Percentiles rank a stretch among this genome's conserved stretches.
phyloP scores from a whole-genome alignment of 2,113 vertebrate genomes.

The Haemorhous mexicanus region DNA sequence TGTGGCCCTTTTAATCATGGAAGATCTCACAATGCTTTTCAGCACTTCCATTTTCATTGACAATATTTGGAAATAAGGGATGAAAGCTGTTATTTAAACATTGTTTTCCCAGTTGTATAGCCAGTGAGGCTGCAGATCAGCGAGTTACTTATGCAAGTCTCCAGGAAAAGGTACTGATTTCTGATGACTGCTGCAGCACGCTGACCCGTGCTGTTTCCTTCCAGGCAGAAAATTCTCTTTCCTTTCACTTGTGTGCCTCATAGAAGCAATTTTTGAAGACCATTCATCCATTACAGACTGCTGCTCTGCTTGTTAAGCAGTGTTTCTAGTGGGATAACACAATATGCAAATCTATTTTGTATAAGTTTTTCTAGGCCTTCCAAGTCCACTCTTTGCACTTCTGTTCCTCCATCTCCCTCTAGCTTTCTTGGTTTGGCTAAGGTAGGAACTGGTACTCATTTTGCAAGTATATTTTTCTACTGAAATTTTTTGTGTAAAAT shows the following conservation, averaged over 20 bases:
- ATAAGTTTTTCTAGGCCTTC: neutral
- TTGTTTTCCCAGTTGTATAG: neutral
- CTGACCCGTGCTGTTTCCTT: neutral
- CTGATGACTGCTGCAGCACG: neutral
- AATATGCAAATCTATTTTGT: neutral
- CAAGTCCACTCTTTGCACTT: neutral
- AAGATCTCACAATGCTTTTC: neutral
- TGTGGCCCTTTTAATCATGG: neutral
- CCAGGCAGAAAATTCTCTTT: slow-evolving; percentile 30
- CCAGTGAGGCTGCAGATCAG: neutral
- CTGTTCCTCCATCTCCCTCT: neutral
- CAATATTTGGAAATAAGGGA: neutral
- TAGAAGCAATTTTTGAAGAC: neutral
- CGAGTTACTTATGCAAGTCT: neutral
- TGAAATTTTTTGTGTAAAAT: neutral
- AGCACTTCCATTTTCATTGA: neutral
- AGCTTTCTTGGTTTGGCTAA: neutral
- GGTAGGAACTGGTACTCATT: neutral
- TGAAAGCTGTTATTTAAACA: slow-evolving; percentile 4
- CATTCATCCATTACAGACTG: neutral
- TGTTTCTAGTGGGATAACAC: neutral
- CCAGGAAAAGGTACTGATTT: neutral
- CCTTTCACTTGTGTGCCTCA: neutral
- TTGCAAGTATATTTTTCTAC: neutral
- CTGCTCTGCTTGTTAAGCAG: neutral